Conservation (phyloP, 2,888 invertebrate species). For the Machimus rusticus region DNA sequence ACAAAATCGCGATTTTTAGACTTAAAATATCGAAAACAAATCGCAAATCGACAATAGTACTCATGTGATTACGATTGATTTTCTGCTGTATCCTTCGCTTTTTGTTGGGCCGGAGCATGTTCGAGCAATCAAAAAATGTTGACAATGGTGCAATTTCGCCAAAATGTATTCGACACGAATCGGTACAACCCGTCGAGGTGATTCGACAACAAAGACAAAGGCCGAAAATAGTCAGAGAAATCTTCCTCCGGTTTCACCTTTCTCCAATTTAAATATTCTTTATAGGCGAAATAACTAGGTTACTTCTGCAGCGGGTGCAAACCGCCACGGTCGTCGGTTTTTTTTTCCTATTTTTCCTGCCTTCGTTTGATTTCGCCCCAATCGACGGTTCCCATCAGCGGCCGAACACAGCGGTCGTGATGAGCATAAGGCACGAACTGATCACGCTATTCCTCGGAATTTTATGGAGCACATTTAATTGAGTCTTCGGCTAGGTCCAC, state of each 20-base stretch:
- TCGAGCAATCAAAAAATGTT: not conserved
- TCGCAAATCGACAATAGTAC: too few relatives aligned
- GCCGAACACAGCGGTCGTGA: constrained; percentile 24
- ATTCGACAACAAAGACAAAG: not conserved
- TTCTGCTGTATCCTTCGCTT: not conserved
- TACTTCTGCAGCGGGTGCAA: constrained; percentile 1
- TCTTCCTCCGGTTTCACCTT: constrained; percentile 35
- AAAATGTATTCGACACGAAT: constrained; percentile 28
- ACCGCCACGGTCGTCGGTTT: constrained; percentile 4
- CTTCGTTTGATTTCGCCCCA: constrained; percentile 10
- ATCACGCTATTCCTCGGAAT: constrained; percentile 37
- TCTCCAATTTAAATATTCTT: constrained; percentile 41
- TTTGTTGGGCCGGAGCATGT: not conserved
- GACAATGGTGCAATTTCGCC: not conserved
- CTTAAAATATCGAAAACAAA: too few relatives aligned
- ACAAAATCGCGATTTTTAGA: too few relatives aligned
- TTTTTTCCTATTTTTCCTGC: not conserved
- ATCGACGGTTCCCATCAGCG: constrained; percentile 1
- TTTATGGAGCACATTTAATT: constrained; percentile 40
- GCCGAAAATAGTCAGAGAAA: not conserved
- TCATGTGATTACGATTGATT: not conserved
- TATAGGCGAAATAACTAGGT: constrained; percentile 36
- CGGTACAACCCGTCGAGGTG: not conserved
- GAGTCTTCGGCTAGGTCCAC: constrained; percentile 28
- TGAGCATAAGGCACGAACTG: constrained; percentile 39